phyloP scores from a whole-genome alignment of 1,140 invertebrate species.

The Temnothorax longispinosus region DNA sequence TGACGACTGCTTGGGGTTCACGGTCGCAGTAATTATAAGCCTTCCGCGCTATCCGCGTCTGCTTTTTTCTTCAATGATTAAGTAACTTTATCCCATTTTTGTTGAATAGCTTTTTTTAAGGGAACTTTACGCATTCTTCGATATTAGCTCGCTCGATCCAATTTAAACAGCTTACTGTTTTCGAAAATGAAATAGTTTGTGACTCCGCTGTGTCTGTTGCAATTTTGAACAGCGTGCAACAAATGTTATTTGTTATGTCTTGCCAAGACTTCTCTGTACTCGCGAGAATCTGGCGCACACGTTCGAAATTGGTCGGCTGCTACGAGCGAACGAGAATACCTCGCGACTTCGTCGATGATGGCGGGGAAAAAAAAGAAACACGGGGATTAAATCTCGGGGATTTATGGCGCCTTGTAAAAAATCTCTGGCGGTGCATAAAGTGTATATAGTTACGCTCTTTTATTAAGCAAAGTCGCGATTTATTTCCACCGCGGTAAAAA shows the following conservation, averaged over 20 bases:
- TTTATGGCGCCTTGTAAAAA: neutral
- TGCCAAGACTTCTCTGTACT: neutral
- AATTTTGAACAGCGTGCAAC: conserved; percentile 10
- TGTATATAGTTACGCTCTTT: conserved; percentile 25
- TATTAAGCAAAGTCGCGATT: neutral
- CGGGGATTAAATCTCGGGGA: conserved; percentile 13
- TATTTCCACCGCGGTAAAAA: conserved; percentile 11
- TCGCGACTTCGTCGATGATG: neutral
- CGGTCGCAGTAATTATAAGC: conserved; percentile 66
- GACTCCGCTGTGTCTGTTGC: neutral
- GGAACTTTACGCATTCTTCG: neutral
- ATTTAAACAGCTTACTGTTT: neutral
- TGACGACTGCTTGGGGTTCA: conserved; percentile 68
- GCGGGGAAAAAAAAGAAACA: neutral
- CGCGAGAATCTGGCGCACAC: neutral
- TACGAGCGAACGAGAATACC: neutral
- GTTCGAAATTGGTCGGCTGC: neutral
- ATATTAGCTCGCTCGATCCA: neutral
- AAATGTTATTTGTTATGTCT: conserved; percentile 1
- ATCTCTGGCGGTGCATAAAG: neutral
- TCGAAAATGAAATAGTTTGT: neutral
- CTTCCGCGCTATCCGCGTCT: neutral
- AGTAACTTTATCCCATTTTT: neutral
- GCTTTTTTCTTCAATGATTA: neutral
- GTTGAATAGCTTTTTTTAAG: neutral